Evolutionary conservation across 2,113 vertebrate species (phyloP).

Genomic region (Brevimyrus niger): DNA sequence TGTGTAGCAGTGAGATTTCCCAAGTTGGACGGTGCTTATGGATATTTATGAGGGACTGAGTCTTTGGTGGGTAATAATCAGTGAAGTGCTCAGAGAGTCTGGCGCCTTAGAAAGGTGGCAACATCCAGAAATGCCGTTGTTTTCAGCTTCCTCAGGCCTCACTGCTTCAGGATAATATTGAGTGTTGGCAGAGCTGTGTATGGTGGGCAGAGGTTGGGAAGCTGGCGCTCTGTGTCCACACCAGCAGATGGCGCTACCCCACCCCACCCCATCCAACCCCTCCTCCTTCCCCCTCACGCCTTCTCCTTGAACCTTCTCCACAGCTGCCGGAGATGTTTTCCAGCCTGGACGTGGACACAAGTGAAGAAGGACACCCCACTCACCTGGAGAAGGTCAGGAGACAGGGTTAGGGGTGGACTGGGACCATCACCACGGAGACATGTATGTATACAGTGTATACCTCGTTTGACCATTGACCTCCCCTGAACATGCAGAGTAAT

Average conservation of each 20-base stretch:
- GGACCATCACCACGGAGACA: not conserved
- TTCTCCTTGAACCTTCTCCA: constrained; percentile 42
- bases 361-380: constrained; percentile 40
- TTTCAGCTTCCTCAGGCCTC: not conserved
- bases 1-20: not conserved
- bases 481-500: not conserved
- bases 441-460: not conserved
- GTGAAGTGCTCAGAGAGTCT: not conserved
- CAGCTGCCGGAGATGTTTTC: constrained; percentile 39
- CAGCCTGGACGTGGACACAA: constrained; percentile 39
- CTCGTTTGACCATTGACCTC: not conserved
- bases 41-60: constrained; percentile 5
- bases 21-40: not conserved
- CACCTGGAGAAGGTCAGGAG: constrained; percentile 47
- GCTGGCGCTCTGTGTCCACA: not conserved
- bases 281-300: constrained; percentile 9
- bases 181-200: not conserved
- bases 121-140: not conserved
- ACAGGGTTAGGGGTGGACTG: not conserved
- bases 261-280: not conserved
- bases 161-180: not conserved
- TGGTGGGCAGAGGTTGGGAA: not conserved
- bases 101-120: not conserved
- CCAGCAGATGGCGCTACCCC: not conserved
- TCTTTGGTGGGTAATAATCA: not conserved